Evolutionary conservation across 2,888 invertebrate species (phyloP), one percentile per base, ranked within the genome.

Genomic region (Eledona agricola): DNA sequence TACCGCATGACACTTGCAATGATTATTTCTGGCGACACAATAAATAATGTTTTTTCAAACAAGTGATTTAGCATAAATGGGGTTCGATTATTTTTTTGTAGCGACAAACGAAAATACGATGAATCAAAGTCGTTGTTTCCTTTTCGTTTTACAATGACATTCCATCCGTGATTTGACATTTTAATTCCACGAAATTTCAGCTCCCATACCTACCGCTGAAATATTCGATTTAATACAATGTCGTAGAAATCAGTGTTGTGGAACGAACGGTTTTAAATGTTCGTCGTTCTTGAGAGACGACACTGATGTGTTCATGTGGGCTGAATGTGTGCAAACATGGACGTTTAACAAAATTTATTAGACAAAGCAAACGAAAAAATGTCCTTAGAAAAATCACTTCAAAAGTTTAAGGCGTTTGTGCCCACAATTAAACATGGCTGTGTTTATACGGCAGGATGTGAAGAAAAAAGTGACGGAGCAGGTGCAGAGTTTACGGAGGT

Each of bases 381-480:
- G 19, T 4, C 3, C 3, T 19, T 5, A 5, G 3, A 5, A 19
- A 3, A 4, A 19, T 3, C 19, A 11, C 11, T 9, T 25, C 4
- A 25, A 9, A 9, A 25, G 9, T 10, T 5, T 25, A 25, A 9
- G 9, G 11, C 15, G 11, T 29, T 11, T n/a, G 29, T 35, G 22
- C 11, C 4, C 22, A 22, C 22, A 35, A 35, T 35, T 38, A 38
- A 26, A 38, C 26, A 26, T 26, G 3, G 28, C 11, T 12, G 40
- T 17, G n/a, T 28, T 42, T 31, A 42, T 31, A 6, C 29, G 12
- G 19, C 31, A 42, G 42, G 42, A 42, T 42, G 42, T 42, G 11
- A 28, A 12, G 31, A 28, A 42, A 29, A 42, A 22, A 42, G 31
- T 19, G 19, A 42, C 42, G 31, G 19, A 13, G 31, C 42, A 42